A percentile compares a stretch with the other conserved stretches of the same genome.
These are phyloP conservation scores for Nanorana parkeri DNA, from an alignment of 2,113 vertebrate genomes.

Conservation along the genomic window DNA sequence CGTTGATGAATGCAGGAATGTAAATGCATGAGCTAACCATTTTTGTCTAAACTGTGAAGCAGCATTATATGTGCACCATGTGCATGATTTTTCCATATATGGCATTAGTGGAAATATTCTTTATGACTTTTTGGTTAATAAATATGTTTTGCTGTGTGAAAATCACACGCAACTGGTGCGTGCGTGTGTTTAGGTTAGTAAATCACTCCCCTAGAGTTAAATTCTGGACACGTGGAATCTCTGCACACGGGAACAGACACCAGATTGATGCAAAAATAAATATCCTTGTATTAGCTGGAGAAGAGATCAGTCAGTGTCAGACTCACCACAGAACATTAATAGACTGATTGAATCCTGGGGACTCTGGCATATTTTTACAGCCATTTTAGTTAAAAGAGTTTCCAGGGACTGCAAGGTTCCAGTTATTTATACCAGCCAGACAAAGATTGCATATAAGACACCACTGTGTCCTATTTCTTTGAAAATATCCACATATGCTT, in stretches of 20 bases:
- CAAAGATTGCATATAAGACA: conserved; percentile 5
- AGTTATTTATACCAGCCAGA: conserved; percentile 1
- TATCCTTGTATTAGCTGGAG: conserved; percentile 24
- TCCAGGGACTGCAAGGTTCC: conserved; percentile 24
- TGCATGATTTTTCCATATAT: too few species aligned
- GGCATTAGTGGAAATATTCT: too few species aligned
- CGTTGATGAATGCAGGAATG: too few species aligned
- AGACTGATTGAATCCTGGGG: conserved; percentile 47
- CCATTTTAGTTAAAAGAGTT: conserved; percentile 18
- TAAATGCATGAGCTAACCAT: too few species aligned
- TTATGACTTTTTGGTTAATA: too few species aligned
- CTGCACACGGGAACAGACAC: conserved; percentile 11
- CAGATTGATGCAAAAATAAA: conserved; percentile 46
- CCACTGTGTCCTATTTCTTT: conserved; percentile 31
- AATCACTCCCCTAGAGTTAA: too few species aligned
- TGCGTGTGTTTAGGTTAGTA: too few species aligned
- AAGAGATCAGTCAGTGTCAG: conserved; percentile 41
- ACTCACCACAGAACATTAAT: conserved; percentile 45
- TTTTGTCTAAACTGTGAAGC: too few species aligned
- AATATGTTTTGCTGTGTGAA: too few species aligned
- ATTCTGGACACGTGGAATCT: not conserved
- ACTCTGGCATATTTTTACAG: conserved; percentile 18
- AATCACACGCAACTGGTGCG: too few species aligned
- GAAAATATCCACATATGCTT: not conserved
- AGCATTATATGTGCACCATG: too few species aligned